A percentile compares a stretch with the other conserved stretches of the same genome.
Evolutionary conservation across 1,140 invertebrate species (phyloP).

Genomic region (Leptinotarsa lineolata): DNA sequence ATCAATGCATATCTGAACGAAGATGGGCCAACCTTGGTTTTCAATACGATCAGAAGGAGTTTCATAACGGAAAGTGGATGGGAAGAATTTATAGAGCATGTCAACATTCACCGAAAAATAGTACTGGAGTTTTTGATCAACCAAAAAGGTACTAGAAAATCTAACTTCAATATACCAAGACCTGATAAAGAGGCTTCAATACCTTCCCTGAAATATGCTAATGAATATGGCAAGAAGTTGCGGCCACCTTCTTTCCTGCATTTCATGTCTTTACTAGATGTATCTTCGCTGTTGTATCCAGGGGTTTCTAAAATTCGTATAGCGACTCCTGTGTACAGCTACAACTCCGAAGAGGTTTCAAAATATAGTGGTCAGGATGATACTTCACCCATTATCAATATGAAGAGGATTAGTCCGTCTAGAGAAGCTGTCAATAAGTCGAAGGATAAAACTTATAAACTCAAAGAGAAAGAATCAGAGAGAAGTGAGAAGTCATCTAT

Average conservation of each 20-base stretch:
- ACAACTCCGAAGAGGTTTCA: constrained; percentile 41
- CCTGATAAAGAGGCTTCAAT: neutral
- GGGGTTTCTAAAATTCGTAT: constrained; percentile 43
- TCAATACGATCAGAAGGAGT: constrained; percentile 43
- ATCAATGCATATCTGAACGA: constrained; percentile 10
- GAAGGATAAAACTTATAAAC: constrained; percentile 35
- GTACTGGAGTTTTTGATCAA: constrained; percentile 42
- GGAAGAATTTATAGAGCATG: constrained; percentile 31
- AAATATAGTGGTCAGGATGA: constrained; percentile 35
- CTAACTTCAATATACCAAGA: no score
- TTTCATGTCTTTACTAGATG: constrained; percentile 46
- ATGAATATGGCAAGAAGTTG: neutral
- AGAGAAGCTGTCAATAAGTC: constrained; percentile 21
- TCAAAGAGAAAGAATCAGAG: constrained; percentile 21
- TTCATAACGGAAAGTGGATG: constrained; percentile 33
- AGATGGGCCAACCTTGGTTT: constrained; percentile 35
- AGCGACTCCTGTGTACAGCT: constrained; percentile 44
- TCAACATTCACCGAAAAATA: constrained; percentile 38
- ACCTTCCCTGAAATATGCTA: neutral
- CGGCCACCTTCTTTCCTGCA: constrained; percentile 34
- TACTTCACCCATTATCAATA: neutral
- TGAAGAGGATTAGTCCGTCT: neutral
- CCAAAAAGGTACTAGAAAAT: no score
- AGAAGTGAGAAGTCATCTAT: constrained; percentile 36
- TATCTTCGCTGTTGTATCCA: constrained; percentile 45